Percentiles rank a stretch among this genome's conserved stretches.
Evolutionary conservation across 2,888 invertebrate species (phyloP).

Genomic region (Luffia ferchaultella): DNA sequence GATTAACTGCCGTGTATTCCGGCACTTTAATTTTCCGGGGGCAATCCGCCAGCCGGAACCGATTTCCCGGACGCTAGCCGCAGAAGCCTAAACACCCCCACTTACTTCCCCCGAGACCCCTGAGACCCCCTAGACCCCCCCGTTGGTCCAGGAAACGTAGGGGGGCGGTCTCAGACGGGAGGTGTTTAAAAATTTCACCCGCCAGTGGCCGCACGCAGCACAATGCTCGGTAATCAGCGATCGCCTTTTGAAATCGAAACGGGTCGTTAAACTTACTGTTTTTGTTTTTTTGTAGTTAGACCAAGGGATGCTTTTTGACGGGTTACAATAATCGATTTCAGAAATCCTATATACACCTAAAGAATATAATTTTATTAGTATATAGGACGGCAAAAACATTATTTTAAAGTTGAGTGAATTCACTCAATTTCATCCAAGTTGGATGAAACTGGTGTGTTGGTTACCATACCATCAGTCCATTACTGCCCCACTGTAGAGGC

Average conservation of each 20-base stretch:
- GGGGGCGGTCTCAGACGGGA: slow-evolving; percentile 7
- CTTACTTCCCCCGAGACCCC: too few species aligned
- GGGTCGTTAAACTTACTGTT: slow-evolving; percentile 37
- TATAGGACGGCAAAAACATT: too few species aligned
- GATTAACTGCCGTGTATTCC: background rate
- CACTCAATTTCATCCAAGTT: too few species aligned
- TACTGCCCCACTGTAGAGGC: too few species aligned
- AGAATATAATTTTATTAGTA: too few species aligned
- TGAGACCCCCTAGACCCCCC: too few species aligned
- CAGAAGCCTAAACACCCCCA: background rate
- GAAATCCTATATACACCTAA: too few species aligned
- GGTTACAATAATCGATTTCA: too few species aligned
- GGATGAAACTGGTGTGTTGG: too few species aligned
- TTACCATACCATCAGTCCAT: too few species aligned
- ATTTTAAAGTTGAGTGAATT: too few species aligned
- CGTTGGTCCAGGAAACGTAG: background rate
- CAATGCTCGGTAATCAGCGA: slow-evolving; percentile 36
- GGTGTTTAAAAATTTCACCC: slow-evolving; percentile 15
- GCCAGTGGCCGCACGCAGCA: slow-evolving; percentile 9
- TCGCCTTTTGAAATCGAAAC: slow-evolving; percentile 63
- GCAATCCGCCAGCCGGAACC: slow-evolving; percentile 21
- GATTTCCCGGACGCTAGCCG: slow-evolving; percentile 22
- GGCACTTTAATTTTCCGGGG: background rate
- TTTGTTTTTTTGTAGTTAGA: slow-evolving; percentile 18
- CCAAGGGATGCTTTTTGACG: too few species aligned